These are phyloP conservation scores for Pristionchus fissidentatus DNA, from an alignment of 2,888 invertebrate genomes.

Conservation along the genomic window DNA sequence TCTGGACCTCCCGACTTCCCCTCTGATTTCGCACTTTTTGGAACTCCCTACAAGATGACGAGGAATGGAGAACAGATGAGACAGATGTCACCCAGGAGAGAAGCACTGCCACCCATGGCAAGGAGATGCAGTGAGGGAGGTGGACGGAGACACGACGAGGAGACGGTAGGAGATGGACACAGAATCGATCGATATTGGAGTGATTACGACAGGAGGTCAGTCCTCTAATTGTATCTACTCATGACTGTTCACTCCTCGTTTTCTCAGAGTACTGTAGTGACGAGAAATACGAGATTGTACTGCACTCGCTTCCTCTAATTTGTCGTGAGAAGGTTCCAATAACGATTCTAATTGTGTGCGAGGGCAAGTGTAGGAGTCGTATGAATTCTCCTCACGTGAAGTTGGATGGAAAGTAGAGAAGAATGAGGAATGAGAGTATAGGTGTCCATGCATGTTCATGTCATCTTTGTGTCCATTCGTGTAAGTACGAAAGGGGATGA, in stretches of 20 bases:
- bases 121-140: neutral
- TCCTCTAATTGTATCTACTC: too few relatives aligned
- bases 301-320: too few relatives aligned
- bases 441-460: neutral
- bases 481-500: neutral
- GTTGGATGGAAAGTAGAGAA: too few relatives aligned
- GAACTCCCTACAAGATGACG: neutral
- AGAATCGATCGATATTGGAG: neutral
- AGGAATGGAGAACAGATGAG: neutral
- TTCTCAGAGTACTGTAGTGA: too few relatives aligned
- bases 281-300: too few relatives aligned
- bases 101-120: neutral
- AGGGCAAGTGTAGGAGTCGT: neutral
- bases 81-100: neutral
- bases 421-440: neutral
- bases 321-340: slow-evolving; percentile 3
- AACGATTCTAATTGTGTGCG: neutral
- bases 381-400: neutral
- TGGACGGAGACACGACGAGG: neutral
- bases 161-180: neutral
- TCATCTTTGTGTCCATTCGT: neutral
- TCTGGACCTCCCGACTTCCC: neutral
- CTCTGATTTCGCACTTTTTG: neutral
- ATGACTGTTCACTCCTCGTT: too few relatives aligned
- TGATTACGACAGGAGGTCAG: neutral